A percentile compares a stretch with the other conserved stretches of the same genome.
Evolutionary conservation across 2,888 invertebrate species (phyloP).

Genomic region (Amiota mariae): DNA sequence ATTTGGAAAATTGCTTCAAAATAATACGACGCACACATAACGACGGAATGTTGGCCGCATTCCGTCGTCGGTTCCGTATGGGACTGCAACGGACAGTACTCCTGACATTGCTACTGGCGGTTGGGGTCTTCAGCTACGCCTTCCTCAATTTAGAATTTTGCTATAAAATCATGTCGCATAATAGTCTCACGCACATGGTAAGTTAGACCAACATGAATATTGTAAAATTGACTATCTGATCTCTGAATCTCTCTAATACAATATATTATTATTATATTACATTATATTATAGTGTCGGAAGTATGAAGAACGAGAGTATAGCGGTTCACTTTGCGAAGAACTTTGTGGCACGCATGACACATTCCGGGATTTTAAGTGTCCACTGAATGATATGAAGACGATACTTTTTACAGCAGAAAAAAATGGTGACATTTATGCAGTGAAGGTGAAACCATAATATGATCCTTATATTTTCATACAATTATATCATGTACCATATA

Average conservation of each 20-base stretch:
- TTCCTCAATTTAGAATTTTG: constrained; percentile 71
- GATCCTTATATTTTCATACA: constrained; percentile 24
- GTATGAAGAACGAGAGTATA: constrained; percentile 67
- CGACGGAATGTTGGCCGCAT: constrained; percentile 63
- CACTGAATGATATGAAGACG: constrained; percentile 68
- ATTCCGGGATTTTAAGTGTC: constrained; percentile 71
- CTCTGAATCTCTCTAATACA: too few species aligned
- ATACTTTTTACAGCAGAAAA: constrained; percentile 71
- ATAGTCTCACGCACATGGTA: constrained; percentile 70
- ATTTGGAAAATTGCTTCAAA: constrained; percentile 7
- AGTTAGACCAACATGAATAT: constrained; percentile 33
- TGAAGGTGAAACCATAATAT: constrained; percentile 60
- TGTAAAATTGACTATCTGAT: neutral
- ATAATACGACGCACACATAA: constrained; percentile 19
- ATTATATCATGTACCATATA: neutral
- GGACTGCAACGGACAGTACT: constrained; percentile 67
- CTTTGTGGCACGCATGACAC: constrained; percentile 62
- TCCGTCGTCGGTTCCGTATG: constrained; percentile 68
- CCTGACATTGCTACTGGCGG: constrained; percentile 60
- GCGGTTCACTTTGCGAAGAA: constrained; percentile 70
- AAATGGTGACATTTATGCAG: constrained; percentile 69
- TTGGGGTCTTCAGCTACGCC: constrained; percentile 66
- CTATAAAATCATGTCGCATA: constrained; percentile 69
- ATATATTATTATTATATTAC: too few species aligned
- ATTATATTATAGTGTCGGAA: constrained; percentile 63